These are phyloP conservation scores for Otus sunia DNA, from an alignment of 2,113 vertebrate genomes.

Conservation along the genomic window DNA sequence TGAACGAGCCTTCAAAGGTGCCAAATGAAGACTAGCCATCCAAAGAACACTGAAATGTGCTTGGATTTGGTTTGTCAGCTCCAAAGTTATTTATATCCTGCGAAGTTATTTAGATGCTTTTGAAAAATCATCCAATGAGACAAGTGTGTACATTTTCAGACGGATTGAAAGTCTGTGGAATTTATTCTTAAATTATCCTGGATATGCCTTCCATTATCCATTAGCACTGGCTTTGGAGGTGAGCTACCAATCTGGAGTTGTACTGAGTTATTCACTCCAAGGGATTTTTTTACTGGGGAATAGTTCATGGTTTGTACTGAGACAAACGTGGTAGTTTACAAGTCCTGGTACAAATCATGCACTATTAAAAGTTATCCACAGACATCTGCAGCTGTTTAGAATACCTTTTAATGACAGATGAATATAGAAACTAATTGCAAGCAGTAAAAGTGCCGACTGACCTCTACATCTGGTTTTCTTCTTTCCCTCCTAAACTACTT, in stretches of 20 bases:
- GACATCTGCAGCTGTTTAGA: not conserved
- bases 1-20: not conserved
- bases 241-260: not conserved
- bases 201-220: not conserved
- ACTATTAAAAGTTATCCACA: not conserved
- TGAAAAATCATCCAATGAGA: not conserved
- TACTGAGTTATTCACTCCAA: not conserved
- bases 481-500: not conserved
- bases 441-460: not conserved
- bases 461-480: not conserved
- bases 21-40: not conserved
- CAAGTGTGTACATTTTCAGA: not conserved
- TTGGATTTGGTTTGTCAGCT: slow-evolving; percentile 1
- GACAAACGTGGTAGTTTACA: not conserved
- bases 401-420: not conserved
- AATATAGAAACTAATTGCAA: not conserved
- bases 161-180: not conserved
- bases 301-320: not conserved
- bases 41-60: not conserved
- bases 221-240: not conserved
- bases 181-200: not conserved
- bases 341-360: not conserved
- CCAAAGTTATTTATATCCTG: not conserved
- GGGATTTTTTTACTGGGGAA: not conserved
- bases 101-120: not conserved